A percentile compares a stretch with the other conserved stretches of the same genome.
phyloP scores from a whole-genome alignment of 2,888 invertebrate genomes.

The Pilophorus perplexus region DNA sequence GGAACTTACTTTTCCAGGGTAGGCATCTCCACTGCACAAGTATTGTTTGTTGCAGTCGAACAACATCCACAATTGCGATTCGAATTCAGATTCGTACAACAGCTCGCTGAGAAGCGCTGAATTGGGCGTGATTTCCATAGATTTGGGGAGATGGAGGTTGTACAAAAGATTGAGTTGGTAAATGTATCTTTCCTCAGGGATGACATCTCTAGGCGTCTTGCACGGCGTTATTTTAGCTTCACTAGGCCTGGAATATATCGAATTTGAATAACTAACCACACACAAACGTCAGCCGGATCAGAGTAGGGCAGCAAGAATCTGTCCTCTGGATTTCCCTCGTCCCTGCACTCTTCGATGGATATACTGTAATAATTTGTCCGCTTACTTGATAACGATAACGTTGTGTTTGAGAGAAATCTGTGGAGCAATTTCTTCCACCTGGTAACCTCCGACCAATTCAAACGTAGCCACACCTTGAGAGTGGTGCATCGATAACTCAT shows the following conservation, averaged over 20 bases:
- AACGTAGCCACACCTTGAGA: slow-evolving; percentile 72
- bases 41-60: slow-evolving; percentile 88
- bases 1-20: slow-evolving; percentile 69
- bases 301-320: neutral
- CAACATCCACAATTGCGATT: slow-evolving; percentile 95
- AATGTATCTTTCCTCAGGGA: slow-evolving; percentile 84
- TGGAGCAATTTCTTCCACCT: slow-evolving; percentile 78
- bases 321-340: neutral
- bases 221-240: slow-evolving; percentile 79
- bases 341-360: too few species aligned
- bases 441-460: slow-evolving; percentile 64
- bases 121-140: slow-evolving; percentile 77
- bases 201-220: slow-evolving; percentile 71
- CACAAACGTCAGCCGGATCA: neutral
- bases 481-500: slow-evolving; percentile 67
- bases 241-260: slow-evolving; percentile 62
- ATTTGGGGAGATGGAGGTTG: slow-evolving; percentile 76
- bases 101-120: slow-evolving; percentile 78
- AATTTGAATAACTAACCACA: neutral
- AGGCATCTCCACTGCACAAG: slow-evolving; percentile 83
- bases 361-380: too few species aligned
- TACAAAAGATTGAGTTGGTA: slow-evolving; percentile 88
- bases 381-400: slow-evolving; percentile 67
- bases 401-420: slow-evolving; percentile 69
- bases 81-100: slow-evolving; percentile 93